Evolutionary conservation across 2,888 invertebrate genomes (phyloP).

Genomic region (Clostera curtula): DNA sequence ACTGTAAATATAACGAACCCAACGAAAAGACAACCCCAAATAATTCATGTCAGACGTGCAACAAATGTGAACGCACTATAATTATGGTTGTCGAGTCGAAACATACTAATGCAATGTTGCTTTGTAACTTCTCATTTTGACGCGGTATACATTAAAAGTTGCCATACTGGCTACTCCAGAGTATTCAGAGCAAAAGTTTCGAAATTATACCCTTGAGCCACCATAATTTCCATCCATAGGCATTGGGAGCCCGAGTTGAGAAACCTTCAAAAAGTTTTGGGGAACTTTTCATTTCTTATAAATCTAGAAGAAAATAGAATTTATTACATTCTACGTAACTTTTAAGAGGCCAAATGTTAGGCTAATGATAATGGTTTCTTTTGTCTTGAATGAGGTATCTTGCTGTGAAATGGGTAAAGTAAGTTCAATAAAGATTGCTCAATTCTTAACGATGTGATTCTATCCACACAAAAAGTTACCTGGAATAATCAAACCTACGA

Average conservation of each 20-base stretch:
- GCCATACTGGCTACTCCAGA: slow-evolving; percentile 22
- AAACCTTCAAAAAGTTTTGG: slow-evolving; percentile 43
- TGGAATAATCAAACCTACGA: too few species aligned
- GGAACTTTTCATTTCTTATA: slow-evolving; percentile 42
- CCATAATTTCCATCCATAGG: slow-evolving; percentile 62
- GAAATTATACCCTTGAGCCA: slow-evolving; percentile 48
- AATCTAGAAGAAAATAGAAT: slow-evolving; percentile 46
- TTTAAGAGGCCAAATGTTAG: slow-evolving; percentile 26
- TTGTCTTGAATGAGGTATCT: slow-evolving; percentile 13
- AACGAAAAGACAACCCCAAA: too few species aligned
- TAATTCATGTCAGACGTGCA: too few species aligned
- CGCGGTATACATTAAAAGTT: slow-evolving; percentile 30
- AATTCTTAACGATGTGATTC: too few species aligned
- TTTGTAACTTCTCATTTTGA: slow-evolving; percentile 2
- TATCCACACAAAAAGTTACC: too few species aligned
- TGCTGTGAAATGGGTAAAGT: neutral
- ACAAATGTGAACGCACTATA: too few species aligned
- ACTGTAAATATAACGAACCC: too few species aligned
- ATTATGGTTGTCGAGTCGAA: too few species aligned
- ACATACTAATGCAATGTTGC: too few species aligned
- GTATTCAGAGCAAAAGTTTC: slow-evolving; percentile 38
- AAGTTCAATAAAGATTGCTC: too few species aligned
- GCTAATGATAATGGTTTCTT: slow-evolving; percentile 23
- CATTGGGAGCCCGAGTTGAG: slow-evolving; percentile 48
- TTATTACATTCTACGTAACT: slow-evolving; percentile 36